Conservation (phyloP, 2,797 vertebrate species). For the Tragelaphus eurycerus region DNA sequence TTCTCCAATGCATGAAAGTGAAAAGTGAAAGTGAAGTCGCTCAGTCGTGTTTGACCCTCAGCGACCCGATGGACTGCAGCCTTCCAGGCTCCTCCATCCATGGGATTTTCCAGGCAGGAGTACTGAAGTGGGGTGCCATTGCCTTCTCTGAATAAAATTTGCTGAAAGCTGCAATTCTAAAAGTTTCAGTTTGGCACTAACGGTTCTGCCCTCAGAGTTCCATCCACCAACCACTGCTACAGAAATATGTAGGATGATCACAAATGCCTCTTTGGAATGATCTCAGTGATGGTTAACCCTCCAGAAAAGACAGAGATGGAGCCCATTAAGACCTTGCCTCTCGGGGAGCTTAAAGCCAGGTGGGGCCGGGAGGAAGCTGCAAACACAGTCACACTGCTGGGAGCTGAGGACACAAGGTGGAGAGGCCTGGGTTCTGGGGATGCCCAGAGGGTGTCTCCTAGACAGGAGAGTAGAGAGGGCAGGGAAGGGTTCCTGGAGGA, state of each 20-base stretch:
- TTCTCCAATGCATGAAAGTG: too few relatives aligned
- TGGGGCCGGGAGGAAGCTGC: too few relatives aligned
- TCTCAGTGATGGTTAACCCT: neutral
- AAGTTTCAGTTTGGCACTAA: neutral
- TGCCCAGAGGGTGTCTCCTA: neutral
- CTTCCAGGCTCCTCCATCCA: too few relatives aligned
- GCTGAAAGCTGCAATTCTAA: neutral
- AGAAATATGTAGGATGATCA: neutral
- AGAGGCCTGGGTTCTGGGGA: neutral
- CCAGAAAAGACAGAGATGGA: neutral
- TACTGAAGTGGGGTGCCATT: too few relatives aligned
- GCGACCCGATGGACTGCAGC: too few relatives aligned
- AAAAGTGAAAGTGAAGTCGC: too few relatives aligned
- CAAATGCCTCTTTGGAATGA: neutral
- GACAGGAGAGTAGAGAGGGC: neutral
- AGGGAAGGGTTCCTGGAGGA: constrained; percentile 6
- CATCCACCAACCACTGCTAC: neutral
- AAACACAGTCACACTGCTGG: neutral
- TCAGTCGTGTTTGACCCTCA: too few relatives aligned
- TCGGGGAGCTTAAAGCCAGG: neutral
- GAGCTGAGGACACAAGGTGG: neutral
- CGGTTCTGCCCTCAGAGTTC: neutral
- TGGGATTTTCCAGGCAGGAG: too few relatives aligned
- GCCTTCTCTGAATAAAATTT: neutral
- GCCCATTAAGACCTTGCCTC: neutral